Evolutionary conservation across 2,888 invertebrate genomes (phyloP).

Genomic region (Nemotelus nigrinus): DNA sequence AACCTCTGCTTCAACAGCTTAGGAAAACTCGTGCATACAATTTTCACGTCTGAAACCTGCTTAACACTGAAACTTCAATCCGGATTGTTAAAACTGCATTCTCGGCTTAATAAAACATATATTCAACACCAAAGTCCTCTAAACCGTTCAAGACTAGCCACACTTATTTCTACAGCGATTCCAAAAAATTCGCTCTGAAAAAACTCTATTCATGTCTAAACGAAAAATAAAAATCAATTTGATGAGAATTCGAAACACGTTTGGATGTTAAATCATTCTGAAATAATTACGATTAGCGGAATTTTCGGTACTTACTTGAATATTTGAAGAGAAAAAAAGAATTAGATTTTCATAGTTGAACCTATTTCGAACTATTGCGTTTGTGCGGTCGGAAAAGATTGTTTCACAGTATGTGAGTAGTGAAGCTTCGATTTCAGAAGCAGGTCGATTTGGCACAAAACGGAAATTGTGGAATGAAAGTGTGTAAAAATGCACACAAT

Average conservation of each 20-base stretch:
- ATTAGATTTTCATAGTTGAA: constrained; percentile 7
- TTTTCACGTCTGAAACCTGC: too few relatives aligned
- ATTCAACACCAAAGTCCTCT: too few relatives aligned
- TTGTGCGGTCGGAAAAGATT: too few relatives aligned
- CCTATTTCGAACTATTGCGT: neutral
- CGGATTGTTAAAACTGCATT: too few relatives aligned
- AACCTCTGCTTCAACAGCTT: too few relatives aligned
- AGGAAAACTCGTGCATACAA: too few relatives aligned
- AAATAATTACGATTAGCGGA: constrained; percentile 27
- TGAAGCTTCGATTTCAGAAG: too few relatives aligned
- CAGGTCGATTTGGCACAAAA: neutral
- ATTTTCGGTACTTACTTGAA: neutral
- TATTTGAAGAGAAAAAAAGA: neutral
- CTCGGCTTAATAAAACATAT: too few relatives aligned
- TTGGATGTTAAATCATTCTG: constrained; percentile 24
- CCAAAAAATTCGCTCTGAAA: neutral
- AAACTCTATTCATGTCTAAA: too few relatives aligned
- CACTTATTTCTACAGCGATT: neutral
- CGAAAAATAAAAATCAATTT: constrained; percentile 3
- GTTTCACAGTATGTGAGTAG: too few relatives aligned
- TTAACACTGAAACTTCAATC: too few relatives aligned
- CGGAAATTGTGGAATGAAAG: constrained; percentile 11
- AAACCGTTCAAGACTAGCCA: too few relatives aligned
- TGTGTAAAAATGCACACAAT: neutral
- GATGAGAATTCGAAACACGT: constrained; percentile 1